phyloP scores from a whole-genome alignment of 1,140 invertebrate species.

The Pteromalus puparum region DNA sequence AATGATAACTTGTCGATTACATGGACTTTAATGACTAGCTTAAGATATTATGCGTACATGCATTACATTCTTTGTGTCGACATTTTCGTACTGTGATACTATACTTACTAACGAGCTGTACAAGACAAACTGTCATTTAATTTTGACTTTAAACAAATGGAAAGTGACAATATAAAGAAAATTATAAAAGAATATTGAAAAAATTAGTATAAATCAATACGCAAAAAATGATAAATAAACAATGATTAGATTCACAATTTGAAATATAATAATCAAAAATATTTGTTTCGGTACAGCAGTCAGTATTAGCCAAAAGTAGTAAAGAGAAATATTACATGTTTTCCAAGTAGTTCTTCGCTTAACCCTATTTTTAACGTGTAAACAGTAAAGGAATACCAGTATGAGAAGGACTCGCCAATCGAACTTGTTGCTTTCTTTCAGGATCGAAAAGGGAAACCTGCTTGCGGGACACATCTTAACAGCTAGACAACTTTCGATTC shows the following conservation, averaged over 20 bases:
- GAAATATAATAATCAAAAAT: not conserved
- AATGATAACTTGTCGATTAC: conserved; percentile 56
- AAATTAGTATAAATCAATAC: not conserved
- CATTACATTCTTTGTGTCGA: conserved; percentile 51
- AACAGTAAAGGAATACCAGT: conserved; percentile 6
- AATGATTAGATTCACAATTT: not conserved
- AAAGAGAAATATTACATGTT: conserved; percentile 43
- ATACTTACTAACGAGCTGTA: not conserved
- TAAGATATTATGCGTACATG: conserved; percentile 69
- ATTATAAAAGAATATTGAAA: not conserved
- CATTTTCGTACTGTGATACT: conserved; percentile 4
- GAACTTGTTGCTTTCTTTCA: conserved; percentile 40
- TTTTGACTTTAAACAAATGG: not conserved
- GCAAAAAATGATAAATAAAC: not conserved
- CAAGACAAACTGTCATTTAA: not conserved
- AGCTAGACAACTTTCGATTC: conserved; percentile 39
- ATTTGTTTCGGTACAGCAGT: not conserved
- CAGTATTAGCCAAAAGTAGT: conserved; percentile 10
- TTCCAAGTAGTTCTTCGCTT: conserved; percentile 33
- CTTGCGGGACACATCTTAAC: conserved; percentile 33
- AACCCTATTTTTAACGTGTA: conserved; percentile 19
- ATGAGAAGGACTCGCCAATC: conserved; percentile 34
- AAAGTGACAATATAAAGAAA: not conserved
- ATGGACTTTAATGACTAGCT: conserved; percentile 68
- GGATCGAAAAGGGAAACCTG: conserved; percentile 38